These are phyloP conservation scores for Tolmerus cingulatus DNA, from an alignment of 2,888 invertebrate species.

Conservation along the genomic window DNA sequence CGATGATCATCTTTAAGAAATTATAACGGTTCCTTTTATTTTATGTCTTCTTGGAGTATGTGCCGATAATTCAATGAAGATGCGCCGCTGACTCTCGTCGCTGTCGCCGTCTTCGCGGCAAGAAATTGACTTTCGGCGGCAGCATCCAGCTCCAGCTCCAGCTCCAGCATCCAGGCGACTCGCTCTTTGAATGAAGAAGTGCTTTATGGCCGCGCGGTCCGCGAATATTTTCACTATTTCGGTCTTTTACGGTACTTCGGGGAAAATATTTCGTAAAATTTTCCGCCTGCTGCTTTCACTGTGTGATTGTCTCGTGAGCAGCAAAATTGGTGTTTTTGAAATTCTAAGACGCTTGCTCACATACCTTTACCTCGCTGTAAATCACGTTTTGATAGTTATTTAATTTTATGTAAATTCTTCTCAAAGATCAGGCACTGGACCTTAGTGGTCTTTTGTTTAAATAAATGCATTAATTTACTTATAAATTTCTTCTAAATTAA, in stretches of 20 bases:
- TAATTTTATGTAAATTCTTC: background rate
- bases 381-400: background rate
- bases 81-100: constrained; percentile 14
- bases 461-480: no score
- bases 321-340: background rate
- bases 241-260: background rate
- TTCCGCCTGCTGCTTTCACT: background rate
- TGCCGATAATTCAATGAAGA: constrained; percentile 44
- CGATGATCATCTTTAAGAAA: constrained; percentile 43
- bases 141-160: background rate
- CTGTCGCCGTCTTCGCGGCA: background rate
- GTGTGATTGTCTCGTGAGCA: background rate
- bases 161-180: background rate
- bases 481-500: no score
- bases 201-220: background rate
- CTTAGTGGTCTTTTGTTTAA: no score
- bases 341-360: background rate
- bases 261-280: background rate
- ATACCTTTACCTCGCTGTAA: background rate
- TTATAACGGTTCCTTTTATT: constrained; percentile 44
- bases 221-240: background rate
- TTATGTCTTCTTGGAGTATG: constrained; percentile 42
- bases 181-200: background rate
- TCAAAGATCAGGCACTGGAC: background rate
- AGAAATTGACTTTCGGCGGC: background rate